Evolutionary conservation across 2,888 invertebrate species (phyloP).

Genomic region (Hirtodrosophila confusa): DNA sequence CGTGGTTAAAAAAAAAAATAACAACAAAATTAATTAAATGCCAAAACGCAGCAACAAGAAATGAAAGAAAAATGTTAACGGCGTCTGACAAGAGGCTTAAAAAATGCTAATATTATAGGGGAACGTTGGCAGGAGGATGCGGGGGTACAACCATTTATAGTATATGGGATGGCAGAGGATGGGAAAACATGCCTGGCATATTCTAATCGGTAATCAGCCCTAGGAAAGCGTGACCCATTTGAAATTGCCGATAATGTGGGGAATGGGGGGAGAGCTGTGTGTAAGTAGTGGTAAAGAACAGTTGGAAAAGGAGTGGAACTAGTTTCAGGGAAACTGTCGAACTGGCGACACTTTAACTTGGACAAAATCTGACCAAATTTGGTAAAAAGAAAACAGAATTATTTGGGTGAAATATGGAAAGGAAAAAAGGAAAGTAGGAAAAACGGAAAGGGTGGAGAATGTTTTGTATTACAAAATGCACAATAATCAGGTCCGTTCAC

Average conservation of each 20-base stretch:
- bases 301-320: slow-evolving; percentile 9
- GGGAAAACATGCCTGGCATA: slow-evolving; percentile 53
- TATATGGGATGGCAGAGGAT: neutral
- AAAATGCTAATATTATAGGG: slow-evolving; percentile 40
- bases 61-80: slow-evolving; percentile 50
- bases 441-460: no score
- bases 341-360: no score
- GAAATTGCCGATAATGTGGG: slow-evolving; percentile 64
- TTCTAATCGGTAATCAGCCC: slow-evolving; percentile 34
- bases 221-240: slow-evolving; percentile 62
- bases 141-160: slow-evolving; percentile 1
- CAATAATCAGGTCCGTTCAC: no score
- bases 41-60: no score
- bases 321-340: neutral
- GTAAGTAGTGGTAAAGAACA: slow-evolving; percentile 1
- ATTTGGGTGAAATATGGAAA: no score
- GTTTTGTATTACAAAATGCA: no score
- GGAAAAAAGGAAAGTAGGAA: no score
- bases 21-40: slow-evolving; percentile 69
- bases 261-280: neutral
- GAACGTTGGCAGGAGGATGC: slow-evolving; percentile 17
- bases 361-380: no score
- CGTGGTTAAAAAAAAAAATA: slow-evolving; percentile 26
- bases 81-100: slow-evolving; percentile 27
- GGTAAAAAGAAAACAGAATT: no score